Evolutionary conservation across 2,797 vertebrate genomes (phyloP).

Genomic region (Sebastes cheni): DNA sequence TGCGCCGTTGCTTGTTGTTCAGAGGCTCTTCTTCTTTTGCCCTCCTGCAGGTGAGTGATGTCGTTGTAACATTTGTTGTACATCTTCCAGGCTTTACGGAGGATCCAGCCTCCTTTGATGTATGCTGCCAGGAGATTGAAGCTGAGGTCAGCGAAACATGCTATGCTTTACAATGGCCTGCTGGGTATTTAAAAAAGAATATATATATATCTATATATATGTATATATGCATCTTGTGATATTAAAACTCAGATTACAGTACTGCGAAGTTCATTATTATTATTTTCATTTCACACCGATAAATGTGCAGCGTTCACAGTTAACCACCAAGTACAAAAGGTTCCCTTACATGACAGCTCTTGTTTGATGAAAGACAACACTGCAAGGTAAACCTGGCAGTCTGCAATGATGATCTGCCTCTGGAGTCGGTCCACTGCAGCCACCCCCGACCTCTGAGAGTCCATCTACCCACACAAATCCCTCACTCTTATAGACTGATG

Average conservation of each 20-base stretch:
- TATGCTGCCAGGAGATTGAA: conserved; percentile 83
- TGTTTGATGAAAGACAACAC: conserved; percentile 98
- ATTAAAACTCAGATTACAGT: background rate
- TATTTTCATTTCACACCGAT: background rate
- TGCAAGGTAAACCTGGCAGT: conserved; percentile 98
- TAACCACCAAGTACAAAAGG: background rate
- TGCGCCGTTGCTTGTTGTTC: conserved; percentile 74
- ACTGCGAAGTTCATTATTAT: background rate
- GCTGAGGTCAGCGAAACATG: background rate
- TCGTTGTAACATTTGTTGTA: conserved; percentile 98
- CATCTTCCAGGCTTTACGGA: conserved; percentile 99
- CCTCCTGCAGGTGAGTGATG: conserved; percentile 94
- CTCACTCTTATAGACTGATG: background rate
- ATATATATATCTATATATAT: background rate
- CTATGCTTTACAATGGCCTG: background rate
- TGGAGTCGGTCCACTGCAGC: conserved; percentile 92
- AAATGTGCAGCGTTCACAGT: background rate
- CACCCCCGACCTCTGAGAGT: conserved; percentile 87
- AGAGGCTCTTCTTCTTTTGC: conserved; percentile 85
- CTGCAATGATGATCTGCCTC: conserved; percentile 97
- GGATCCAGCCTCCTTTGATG: conserved; percentile 99
- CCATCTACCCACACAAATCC: conserved; percentile 77
- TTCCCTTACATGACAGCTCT: conserved; percentile 90
- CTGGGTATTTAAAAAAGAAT: background rate
- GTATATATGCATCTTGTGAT: background rate